phyloP scores from a whole-genome alignment of 1,140 invertebrate genomes.

The Maniola jurtina region DNA sequence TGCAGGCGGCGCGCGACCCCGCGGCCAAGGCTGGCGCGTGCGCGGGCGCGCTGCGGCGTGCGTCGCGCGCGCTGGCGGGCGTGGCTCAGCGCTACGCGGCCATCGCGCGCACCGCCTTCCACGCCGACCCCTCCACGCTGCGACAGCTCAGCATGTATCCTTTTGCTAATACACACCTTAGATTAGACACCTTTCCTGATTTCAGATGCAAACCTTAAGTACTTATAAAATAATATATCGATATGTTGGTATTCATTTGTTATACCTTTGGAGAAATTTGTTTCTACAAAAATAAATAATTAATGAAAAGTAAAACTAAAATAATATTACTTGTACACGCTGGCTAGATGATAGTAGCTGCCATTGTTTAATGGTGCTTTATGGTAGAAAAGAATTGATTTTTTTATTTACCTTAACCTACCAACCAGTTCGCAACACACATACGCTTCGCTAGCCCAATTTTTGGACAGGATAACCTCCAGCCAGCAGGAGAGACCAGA shows the following conservation, averaged over 20 bases:
- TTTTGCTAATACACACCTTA: conserved; percentile 32
- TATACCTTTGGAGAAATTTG: too few species aligned
- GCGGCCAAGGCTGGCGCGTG: conserved; percentile 93
- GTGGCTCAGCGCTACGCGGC: conserved; percentile 89
- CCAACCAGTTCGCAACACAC: conserved; percentile 85
- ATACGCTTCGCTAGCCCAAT: conserved; percentile 86
- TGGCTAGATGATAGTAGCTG: too few species aligned
- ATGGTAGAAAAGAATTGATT: too few species aligned
- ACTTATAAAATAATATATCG: too few species aligned
- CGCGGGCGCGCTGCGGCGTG: conserved; percentile 86
- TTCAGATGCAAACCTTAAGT: too few species aligned
- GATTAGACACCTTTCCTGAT: too few species aligned
- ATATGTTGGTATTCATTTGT: too few species aligned
- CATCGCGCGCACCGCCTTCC: conserved; percentile 94
- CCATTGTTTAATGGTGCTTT: too few species aligned
- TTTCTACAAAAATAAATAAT: too few species aligned
- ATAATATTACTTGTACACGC: too few species aligned
- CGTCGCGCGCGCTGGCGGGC: conserved; percentile 85
- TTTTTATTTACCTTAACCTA: conserved; percentile 18
- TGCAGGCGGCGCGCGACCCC: conserved; percentile 90
- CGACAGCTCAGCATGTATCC: conserved; percentile 86
- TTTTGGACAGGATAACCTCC: conserved; percentile 84
- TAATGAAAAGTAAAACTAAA: too few species aligned
- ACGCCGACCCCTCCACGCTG: conserved; percentile 93
- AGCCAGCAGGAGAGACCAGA: conserved; percentile 54